Conservation (phyloP, 2,113 vertebrate genomes). For the Raja brachyura region DNA sequence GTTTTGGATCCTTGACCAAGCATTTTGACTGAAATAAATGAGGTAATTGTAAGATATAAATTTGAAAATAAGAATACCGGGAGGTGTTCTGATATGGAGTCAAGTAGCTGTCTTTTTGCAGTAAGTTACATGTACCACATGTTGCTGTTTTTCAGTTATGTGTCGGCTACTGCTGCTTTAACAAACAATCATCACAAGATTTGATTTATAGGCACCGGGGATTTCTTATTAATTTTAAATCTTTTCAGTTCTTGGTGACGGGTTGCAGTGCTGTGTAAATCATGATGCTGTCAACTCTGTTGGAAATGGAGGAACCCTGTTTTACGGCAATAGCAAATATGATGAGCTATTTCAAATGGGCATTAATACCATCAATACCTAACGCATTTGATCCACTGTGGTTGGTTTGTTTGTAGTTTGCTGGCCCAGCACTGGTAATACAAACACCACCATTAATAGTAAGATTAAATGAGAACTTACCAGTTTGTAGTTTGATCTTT, state of each 20-base stretch:
- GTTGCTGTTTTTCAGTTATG: not conserved
- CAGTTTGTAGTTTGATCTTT: no score
- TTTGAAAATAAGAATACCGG: not conserved
- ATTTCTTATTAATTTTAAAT: slow-evolving; percentile 3
- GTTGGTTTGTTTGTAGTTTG: not conserved
- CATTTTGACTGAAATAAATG: not conserved
- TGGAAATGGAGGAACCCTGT: not conserved
- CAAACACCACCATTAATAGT: not conserved
- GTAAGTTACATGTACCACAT: not conserved
- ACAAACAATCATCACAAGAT: not conserved
- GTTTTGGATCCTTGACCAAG: not conserved
- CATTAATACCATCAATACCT: not conserved
- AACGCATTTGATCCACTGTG: not conserved
- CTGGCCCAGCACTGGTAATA: not conserved
- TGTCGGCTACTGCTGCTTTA: not conserved
- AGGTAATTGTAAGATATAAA: no score
- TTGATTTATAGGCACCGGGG: not conserved
- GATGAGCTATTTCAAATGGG: slow-evolving; percentile 25
- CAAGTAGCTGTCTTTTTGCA: not conserved
- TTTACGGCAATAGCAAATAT: not conserved
- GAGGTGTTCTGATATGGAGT: no score
- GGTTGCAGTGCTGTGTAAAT: not conserved
- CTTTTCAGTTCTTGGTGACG: not conserved
- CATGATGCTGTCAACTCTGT: not conserved
- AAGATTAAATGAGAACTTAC: no score